A percentile compares a stretch with the other conserved stretches of the same genome.
phyloP scores from a whole-genome alignment of 2,113 vertebrate species.

The Chionodraco myersi region DNA sequence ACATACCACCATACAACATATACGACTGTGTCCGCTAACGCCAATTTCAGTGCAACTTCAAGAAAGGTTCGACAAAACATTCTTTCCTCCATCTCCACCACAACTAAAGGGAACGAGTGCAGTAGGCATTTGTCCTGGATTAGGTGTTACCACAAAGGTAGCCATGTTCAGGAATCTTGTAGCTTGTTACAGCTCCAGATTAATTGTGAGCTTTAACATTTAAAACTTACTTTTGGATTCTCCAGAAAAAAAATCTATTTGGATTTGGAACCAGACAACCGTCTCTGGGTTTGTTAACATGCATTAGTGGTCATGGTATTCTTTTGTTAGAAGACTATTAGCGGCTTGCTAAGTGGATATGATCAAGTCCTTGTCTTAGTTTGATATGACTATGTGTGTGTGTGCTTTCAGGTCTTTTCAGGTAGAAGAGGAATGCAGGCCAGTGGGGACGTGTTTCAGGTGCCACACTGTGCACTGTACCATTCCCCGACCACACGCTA shows the following conservation, averaged over 20 bases:
- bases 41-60: no score
- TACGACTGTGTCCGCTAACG: no score
- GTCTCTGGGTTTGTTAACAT: not conserved
- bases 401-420: conserved; percentile 46
- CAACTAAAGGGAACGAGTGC: no score
- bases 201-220: no score
- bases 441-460: conserved; percentile 73
- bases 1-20: no score
- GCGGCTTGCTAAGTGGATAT: not conserved
- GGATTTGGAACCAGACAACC: not conserved
- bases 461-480: conserved; percentile 33
- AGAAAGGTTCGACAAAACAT: no score
- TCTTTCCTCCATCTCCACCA: no score
- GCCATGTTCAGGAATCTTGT: no score
- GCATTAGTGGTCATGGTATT: not conserved
- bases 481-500: conserved; percentile 3
- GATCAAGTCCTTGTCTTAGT: conserved; percentile 3
- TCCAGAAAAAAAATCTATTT: not conserved
- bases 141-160: no score
- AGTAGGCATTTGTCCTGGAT: no score
- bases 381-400: conserved; percentile 13
- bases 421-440: conserved; percentile 72
- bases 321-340: not conserved
- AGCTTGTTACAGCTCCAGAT: no score
- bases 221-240: no score